Base-by-base conservation (phyloP, 2,113 vertebrate species). In the Dolichotis patagonum region DNA sequence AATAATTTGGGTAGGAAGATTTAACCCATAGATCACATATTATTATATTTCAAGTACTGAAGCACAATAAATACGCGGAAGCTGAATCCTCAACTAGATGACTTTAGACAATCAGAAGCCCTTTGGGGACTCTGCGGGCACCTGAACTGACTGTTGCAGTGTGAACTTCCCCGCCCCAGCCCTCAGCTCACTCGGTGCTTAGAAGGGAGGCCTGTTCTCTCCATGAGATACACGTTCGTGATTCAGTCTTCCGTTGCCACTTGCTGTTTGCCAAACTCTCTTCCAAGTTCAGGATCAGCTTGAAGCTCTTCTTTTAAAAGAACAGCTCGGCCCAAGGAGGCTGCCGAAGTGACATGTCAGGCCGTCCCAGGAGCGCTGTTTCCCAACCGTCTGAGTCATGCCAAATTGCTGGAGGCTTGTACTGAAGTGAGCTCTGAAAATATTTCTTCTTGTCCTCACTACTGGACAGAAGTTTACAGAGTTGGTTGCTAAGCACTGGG, bases 341-440 rank as follows among this genome's bases (percentile, higher is more conserved):
- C 63, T 30, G 67, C 62, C 90, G 5, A 2, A 87, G 80, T 67
- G 94, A 93, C 88, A 87, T 90, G 87, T 91, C 94, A 89, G 32
- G 60, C 73, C 84, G 90, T 93, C 69, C 95, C 11, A 0, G 30
- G 73, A 95, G 46, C 26, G 28, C 13, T 89, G 43, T 95, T 97
- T 95, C 94, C 96, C 95, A 96, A 93, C 22, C 14, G 6, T 67
- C 62, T 4, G 19, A 92, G 49, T 93, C 78, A 63, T 41, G 91
- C 90, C 91, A 96, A 28, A 87, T 77, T 19, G 95, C 96, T 83
- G 19, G 32, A 93, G 95, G 96, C 93, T 46, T 93, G 56, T 94
- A 91, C 86, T 2, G 1, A 7, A 67, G 62, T 8, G 38, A 56
- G 73, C 28, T 13, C 83, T 75, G 91, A 91, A 96, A 89, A 85